Conservation (phyloP, 2,797 vertebrate species). For the Lates japonicus region DNA sequence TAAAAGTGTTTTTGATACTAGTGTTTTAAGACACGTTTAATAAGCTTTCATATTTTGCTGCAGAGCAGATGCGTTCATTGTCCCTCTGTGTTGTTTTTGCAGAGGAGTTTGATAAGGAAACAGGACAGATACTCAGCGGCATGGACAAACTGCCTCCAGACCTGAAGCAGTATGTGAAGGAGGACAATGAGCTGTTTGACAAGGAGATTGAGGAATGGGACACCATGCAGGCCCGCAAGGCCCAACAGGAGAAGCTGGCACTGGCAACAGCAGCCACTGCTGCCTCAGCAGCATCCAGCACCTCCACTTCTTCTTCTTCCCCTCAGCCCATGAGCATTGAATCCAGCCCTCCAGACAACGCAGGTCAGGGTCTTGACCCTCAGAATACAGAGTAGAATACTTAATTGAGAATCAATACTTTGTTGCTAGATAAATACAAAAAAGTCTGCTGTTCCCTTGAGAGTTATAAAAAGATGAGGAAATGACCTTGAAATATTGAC, state of each 20-base stretch:
- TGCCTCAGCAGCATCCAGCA: conserved; percentile 64
- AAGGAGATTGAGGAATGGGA: conserved; percentile 97
- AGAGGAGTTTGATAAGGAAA: conserved; percentile 98
- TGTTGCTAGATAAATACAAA: conserved; percentile 24
- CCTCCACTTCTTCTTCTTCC: conserved; percentile 74
- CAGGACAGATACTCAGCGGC: conserved; percentile 93
- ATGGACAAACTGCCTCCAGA: conserved; percentile 96
- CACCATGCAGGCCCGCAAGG: conserved; percentile 89
- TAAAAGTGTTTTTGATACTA: not conserved
- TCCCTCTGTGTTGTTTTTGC: conserved; percentile 42
- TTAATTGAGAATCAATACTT: conserved; percentile 47
- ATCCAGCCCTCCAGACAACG: conserved; percentile 80
- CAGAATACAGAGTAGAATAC: conserved; percentile 23
- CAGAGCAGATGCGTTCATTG: not conserved
- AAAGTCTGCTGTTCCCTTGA: conserved; percentile 3
- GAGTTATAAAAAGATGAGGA: conserved; percentile 10
- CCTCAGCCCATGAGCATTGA: conserved; percentile 85
- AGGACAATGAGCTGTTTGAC: conserved; percentile 94
- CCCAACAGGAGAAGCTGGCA: conserved; percentile 93
- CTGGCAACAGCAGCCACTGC: conserved; percentile 78
- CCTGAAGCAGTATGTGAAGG: conserved; percentile 94
- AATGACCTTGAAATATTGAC: conserved; percentile 19
- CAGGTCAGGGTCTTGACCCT: conserved; percentile 74
- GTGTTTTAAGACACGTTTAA: not conserved
- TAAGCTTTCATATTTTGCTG: not conserved